Percentiles rank a stretch among this genome's conserved stretches.
Evolutionary conservation across 2,113 vertebrate genomes (phyloP).

Genomic region (Macquaria ambigua): DNA sequence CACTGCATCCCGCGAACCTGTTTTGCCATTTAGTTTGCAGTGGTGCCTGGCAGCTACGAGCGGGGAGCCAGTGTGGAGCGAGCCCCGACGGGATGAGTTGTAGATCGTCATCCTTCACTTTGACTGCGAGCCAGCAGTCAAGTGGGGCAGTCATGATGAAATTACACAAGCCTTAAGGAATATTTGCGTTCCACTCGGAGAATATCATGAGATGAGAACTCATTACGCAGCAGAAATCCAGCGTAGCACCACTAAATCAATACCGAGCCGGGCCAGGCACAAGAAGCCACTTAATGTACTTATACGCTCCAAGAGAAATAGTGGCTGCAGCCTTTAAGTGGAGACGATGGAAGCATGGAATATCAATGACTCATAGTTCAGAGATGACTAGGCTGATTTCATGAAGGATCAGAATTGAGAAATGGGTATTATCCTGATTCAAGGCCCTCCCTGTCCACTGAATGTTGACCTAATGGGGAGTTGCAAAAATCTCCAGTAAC

Average conservation of each 20-base stretch:
- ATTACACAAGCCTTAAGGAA: conserved; percentile 75
- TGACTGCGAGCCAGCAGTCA: conserved; percentile 59
- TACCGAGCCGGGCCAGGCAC: conserved; percentile 49
- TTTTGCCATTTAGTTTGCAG: conserved; percentile 47
- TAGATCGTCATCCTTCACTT: conserved; percentile 62
- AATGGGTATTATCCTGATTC: conserved; percentile 33
- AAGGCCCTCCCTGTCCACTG: conserved; percentile 1
- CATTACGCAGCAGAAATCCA: conserved; percentile 78
- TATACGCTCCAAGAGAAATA: conserved; percentile 58
- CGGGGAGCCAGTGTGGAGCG: conserved; percentile 38
- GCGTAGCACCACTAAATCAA: conserved; percentile 72
- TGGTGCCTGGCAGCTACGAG: conserved; percentile 52
- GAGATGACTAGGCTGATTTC: conserved; percentile 46
- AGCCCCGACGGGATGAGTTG: conserved; percentile 61
- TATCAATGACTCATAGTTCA: conserved; percentile 53
- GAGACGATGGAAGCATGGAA: conserved; percentile 52
- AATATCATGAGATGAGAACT: conserved; percentile 74
- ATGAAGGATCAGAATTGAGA: conserved; percentile 37
- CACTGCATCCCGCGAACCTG: conserved; percentile 21
- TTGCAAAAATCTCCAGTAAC: conserved; percentile 1
- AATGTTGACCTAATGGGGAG: conserved; percentile 14
- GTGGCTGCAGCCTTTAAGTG: conserved; percentile 53
- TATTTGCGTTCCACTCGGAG: conserved; percentile 77
- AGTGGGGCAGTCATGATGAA: conserved; percentile 72
- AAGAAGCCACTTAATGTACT: conserved; percentile 55